These are phyloP conservation scores for Strongylocentrotus purpuratus DNA, from an alignment of 35 echinoderm and acorn worm species.

Conservation along the genomic window DNA sequence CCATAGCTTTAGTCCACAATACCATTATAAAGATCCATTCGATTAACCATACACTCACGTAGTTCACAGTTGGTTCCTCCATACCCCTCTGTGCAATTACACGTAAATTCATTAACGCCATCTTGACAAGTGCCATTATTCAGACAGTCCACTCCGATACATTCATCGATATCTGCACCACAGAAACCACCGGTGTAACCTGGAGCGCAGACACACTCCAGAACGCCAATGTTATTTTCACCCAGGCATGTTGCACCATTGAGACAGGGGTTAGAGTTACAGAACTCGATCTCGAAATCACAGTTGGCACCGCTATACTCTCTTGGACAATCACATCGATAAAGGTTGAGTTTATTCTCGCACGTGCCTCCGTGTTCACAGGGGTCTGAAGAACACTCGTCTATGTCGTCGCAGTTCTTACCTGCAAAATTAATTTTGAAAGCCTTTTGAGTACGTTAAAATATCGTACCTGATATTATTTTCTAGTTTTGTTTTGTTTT, in stretches of 20 bases:
- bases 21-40: too few species aligned
- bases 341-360: neutral
- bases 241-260: slow-evolving; percentile 63
- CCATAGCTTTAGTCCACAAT: too few species aligned
- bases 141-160: slow-evolving; percentile 1
- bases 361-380: slow-evolving; percentile 60
- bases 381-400: slow-evolving; percentile 34
- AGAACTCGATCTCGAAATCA: slow-evolving; percentile 57
- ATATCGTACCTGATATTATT: too few species aligned
- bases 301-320: slow-evolving; percentile 44
- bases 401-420: slow-evolving; percentile 30
- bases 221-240: slow-evolving; percentile 46
- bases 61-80: neutral
- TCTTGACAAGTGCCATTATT: slow-evolving; percentile 36
- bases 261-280: slow-evolving; percentile 55
- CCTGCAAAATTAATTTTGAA: neutral
- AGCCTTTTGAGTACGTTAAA: neutral
- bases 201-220: slow-evolving; percentile 54
- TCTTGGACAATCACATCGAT: neutral
- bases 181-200: slow-evolving; percentile 61
- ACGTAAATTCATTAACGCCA: neutral
- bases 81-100: neutral
- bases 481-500: too few species aligned
- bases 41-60: too few species aligned
- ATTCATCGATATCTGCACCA: slow-evolving; percentile 44